Percentiles rank a stretch among this genome's conserved stretches.
phyloP scores from a whole-genome alignment of 2,888 invertebrate species.

The Operophtera brumata region DNA sequence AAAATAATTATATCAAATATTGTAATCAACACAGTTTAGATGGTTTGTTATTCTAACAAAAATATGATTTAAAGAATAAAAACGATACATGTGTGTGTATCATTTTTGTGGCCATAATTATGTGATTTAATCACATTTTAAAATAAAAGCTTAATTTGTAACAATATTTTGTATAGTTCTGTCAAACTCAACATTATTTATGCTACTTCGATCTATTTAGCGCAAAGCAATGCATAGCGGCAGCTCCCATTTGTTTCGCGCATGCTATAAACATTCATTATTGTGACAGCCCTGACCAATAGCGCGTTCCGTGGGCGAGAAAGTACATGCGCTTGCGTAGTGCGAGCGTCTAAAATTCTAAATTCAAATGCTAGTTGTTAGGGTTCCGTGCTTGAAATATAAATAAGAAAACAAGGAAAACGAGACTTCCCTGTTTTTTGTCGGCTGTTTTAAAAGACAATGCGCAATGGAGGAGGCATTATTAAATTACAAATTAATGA shows the following conservation, averaged over 20 bases:
- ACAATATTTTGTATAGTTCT: background rate
- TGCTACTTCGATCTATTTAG: background rate
- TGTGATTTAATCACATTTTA: no score
- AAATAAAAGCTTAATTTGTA: no score
- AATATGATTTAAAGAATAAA: no score
- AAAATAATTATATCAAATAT: no score
- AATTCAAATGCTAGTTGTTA: slow-evolving; percentile 45
- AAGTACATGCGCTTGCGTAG: slow-evolving; percentile 40
- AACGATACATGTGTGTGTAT: no score
- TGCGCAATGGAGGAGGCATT: background rate
- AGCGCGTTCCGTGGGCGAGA: slow-evolving; percentile 48
- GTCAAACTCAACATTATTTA: background rate
- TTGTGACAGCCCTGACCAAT: slow-evolving; percentile 40
- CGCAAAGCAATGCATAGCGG: slow-evolving; percentile 10
- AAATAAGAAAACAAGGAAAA: slow-evolving; percentile 1
- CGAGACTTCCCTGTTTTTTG: background rate
- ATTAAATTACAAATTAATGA: no score
- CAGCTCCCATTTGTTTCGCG: slow-evolving; percentile 8
- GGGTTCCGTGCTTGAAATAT: slow-evolving; percentile 14
- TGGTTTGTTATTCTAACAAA: no score
- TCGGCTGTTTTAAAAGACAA: background rate
- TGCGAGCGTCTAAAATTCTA: slow-evolving; percentile 30
- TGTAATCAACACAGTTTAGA: no score
- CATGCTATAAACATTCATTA: slow-evolving; percentile 18
- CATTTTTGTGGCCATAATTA: no score